These are phyloP conservation scores for Acromyrmex heyeri DNA, from an alignment of 1,140 invertebrate species.

Conservation along the genomic window DNA sequence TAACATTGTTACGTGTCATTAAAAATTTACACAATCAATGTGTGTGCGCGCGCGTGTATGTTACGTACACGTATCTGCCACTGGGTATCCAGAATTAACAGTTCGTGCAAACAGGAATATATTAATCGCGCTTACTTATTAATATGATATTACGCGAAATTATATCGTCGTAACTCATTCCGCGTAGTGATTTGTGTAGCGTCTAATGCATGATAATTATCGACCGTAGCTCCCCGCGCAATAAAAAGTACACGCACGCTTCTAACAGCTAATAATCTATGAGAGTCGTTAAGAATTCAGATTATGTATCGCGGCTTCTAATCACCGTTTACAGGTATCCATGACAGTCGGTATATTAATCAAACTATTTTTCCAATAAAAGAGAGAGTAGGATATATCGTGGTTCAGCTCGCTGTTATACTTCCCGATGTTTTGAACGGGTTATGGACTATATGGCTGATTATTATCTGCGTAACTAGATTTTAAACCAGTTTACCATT, in stretches of 20 bases:
- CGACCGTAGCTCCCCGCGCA: neutral
- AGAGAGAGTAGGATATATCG: conserved; percentile 37
- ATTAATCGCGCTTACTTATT: conserved; percentile 47
- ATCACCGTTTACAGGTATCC: conserved; percentile 63
- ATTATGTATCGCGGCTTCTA: conserved; percentile 64
- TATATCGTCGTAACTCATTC: conserved; percentile 36
- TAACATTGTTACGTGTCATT: conserved; percentile 41
- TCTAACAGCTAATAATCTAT: conserved; percentile 36
- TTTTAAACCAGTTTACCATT: conserved; percentile 57
- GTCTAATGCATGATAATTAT: conserved; percentile 54
- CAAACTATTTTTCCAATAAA: conserved; percentile 71
- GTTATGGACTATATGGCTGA: neutral
- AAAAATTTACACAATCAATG: conserved; percentile 46
- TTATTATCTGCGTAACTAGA: conserved; percentile 53
- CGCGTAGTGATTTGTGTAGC: conserved; percentile 32
- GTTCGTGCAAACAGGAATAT: conserved; percentile 36
- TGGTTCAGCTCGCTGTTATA: conserved; percentile 15
- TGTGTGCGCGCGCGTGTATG: neutral
- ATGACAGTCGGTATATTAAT: conserved; percentile 68
- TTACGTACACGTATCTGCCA: neutral
- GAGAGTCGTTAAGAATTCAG: conserved; percentile 66
- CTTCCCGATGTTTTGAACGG: conserved; percentile 43
- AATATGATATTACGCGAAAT: conserved; percentile 52
- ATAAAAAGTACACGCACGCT: conserved; percentile 35
- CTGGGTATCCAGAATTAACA: conserved; percentile 36